A percentile compares a stretch with the other conserved stretches of the same genome.
phyloP scores from a whole-genome alignment of 2,888 invertebrate genomes.

The Chloromyia formosa region DNA sequence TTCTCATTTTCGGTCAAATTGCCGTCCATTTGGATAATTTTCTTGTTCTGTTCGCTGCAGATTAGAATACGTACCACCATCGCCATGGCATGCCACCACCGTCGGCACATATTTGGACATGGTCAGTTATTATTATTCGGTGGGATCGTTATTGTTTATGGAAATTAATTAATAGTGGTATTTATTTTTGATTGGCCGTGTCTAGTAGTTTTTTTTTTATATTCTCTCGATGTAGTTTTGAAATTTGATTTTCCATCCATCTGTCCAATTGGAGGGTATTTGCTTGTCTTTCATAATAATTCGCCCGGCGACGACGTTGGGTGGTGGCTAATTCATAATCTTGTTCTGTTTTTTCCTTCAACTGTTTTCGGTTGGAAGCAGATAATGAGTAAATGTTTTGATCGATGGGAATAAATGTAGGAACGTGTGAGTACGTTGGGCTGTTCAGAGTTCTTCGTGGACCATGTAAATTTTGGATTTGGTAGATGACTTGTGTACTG shows the following conservation, averaged over 20 bases:
- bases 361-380: neutral
- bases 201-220: neutral
- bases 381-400: conserved; percentile 41
- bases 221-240: neutral
- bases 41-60: neutral
- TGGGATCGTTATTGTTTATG: conserved; percentile 37
- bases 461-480: no score
- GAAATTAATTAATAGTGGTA: conserved; percentile 31
- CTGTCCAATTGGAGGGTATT: no score
- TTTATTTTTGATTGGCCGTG: conserved; percentile 9
- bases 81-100: neutral
- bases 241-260: neutral
- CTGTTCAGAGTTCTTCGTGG: no score
- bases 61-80: neutral
- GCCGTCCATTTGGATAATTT: conserved; percentile 20
- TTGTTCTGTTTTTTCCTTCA: neutral
- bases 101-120: no score
- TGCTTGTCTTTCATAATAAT: no score
- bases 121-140: no score
- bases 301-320: neutral
- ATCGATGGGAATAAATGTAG: conserved; percentile 30
- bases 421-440: no score
- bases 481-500: no score
- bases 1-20: conserved; percentile 40
- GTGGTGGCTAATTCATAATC: neutral